Base-by-base conservation (phyloP, 2,113 vertebrate species). In the Todiramphus saurophagus region DNA sequence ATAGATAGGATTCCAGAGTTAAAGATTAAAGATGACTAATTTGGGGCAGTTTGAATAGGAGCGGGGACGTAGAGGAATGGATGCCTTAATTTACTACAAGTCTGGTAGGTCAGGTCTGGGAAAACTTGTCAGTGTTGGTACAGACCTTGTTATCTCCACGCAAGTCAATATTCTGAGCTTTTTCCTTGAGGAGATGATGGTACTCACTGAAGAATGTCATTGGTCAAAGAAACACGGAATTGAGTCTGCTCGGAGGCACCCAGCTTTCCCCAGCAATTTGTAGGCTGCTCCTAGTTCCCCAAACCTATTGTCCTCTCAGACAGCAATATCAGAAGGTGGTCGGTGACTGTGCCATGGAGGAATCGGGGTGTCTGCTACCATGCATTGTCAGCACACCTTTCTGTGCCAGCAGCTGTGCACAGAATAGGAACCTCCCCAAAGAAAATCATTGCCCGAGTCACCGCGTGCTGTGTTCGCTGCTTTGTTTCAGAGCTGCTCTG, bases 41-140 rank as follows among this genome's bases (percentile, higher is more conserved):
- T 27, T 53, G 43, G 43, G 58, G n/a, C 50, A 69, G 56, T 41
- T 35, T 13, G 68, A 78, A 74, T 20, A 73, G 60, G 15, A 74
- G 14, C 0, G 1, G 55, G 53, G 15, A 13, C 5, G 3, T 31
- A 1, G 7, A 83, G 63, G 28, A 68, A 31, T 6, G 2, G 30
- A 28, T 15, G 48, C 35, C 58, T 88, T 41, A 35, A 80, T 75
- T 80, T 28, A 41, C 30, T 24, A 6, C 11, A 64, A 53, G 30
- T 5, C 27, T 19, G 20, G 21, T 7, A 23, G 35, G 14, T 43
- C 41, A 68, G 41, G 28, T 13, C 31, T 51, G 48, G 78, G 67
- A 68, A 44, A 77, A 72, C 23, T 59, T 35, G 33, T 51, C 48
- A 67, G 43, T 3, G 2, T 23, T 24, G 37, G 39, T 51, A 37